Percentiles rank a stretch among this genome's conserved stretches.
These are phyloP conservation scores for Elaphurus davidianus DNA, from an alignment of 2,113 vertebrate species.

Conservation along the genomic window DNA sequence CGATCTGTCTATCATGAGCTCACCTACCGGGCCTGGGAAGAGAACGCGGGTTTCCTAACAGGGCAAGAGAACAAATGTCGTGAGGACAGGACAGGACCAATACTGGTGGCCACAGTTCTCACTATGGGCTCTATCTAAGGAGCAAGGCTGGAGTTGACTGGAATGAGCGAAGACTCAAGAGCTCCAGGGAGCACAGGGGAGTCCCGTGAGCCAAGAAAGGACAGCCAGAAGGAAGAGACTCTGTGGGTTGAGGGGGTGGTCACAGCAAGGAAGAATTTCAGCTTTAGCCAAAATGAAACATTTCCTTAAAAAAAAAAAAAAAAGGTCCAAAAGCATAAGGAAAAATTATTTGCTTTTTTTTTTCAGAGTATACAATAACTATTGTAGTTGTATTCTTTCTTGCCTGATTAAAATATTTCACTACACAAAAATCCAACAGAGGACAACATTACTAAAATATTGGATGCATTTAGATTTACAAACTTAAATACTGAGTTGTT, in stretches of 20 bases:
- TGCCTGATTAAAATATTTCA: not conserved
- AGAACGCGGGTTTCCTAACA: not conserved
- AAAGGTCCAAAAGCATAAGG: not conserved
- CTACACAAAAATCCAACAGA: not conserved
- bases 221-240: not conserved
- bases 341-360: not conserved
- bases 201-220: not conserved
- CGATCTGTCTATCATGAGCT: not conserved
- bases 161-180: not conserved
- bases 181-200: not conserved
- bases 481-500: not conserved
- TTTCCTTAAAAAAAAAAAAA: not conserved
- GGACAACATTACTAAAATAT: not conserved
- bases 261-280: not conserved
- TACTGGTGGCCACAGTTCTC: not conserved
- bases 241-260: not conserved
- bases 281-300: not conserved
- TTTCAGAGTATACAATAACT: not conserved
- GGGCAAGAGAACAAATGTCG: not conserved
- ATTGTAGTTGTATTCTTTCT: not conserved
- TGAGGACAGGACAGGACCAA: not conserved
- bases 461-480: not conserved
- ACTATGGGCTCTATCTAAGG: not conserved
- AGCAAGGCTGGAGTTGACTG: not conserved
- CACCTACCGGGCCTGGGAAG: not conserved